Base-by-base conservation (phyloP, 2,888 invertebrate genomes). In the Melangyna quadrimaculata region DNA sequence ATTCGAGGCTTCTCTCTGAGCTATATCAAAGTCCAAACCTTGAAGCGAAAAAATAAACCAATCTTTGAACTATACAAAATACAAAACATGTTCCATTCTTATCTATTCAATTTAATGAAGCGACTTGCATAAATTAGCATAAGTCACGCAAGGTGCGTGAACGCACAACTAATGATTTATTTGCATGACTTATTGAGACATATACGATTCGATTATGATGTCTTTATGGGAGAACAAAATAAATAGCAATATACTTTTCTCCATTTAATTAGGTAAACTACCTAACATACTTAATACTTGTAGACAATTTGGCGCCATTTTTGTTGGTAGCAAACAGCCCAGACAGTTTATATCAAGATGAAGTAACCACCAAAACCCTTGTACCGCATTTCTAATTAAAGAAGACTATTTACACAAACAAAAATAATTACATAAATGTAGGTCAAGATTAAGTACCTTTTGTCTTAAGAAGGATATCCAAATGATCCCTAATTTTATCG, bases 61-160 rank as follows among this genome's bases (percentile, higher is more conserved):
- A 65, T 65, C 29, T 19, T 45, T n/a, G 10, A 32, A 17, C 17
- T 17, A 14, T 14, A 43, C 12, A 19, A 45, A 65, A 14, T 14
- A 43, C 12, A 19, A 45, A 65, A 65, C 29, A 4, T 65, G 65
- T n/a, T 45, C 19, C 40, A 40, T 27, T 12, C 17, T 27, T 22
- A 32, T 63, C 43, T 32, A 43, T 65, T 32, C 63, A 43, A 43
- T 63, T 17, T 12, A 32, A 45, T 32, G 29, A 45, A 65, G 45
- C 17, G 29, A 45, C 14, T 19, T 2, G 17, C 63, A 43, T 65
- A 65, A 63, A 65, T 65, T 45, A 45, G 45, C 29, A 19, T 19
- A 65, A 65, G 29, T 65, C 65, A 65, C 65, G 65, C 43, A 65
- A 65, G 45, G 65, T 32, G 65, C 65, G 45, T 45, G 37, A 51